Evolutionary conservation across 2,888 invertebrate genomes (phyloP).

Genomic region (Drosophila sordidula): DNA sequence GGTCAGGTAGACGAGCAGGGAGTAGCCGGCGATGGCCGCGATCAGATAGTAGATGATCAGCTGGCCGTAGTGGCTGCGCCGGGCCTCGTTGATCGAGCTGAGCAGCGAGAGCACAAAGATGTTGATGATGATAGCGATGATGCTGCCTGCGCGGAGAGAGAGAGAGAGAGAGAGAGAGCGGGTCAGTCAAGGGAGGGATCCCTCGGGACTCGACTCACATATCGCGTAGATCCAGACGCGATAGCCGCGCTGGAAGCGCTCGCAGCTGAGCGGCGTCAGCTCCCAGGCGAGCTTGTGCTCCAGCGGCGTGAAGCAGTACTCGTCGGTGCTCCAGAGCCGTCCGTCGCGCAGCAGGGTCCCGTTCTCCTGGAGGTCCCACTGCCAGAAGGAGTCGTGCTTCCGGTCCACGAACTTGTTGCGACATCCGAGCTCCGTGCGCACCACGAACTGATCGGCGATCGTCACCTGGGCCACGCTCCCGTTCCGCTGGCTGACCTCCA

Average conservation of each 20-base stretch:
- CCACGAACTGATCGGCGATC: constrained; percentile 67
- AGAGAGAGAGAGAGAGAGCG: no score
- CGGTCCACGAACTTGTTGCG: constrained; percentile 73
- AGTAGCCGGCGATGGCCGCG: constrained; percentile 64
- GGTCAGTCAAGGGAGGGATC: no score
- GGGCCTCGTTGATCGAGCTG: constrained; percentile 69
- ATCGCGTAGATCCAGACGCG: constrained; percentile 80
- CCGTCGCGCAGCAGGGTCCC: constrained; percentile 62
- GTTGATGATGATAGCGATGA: constrained; percentile 76
- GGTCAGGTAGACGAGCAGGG: constrained; percentile 70
- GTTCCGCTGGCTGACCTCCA: constrained; percentile 66
- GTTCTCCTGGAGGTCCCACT: constrained; percentile 76
- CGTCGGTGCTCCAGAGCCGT: constrained; percentile 70
- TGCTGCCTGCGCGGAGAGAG: constrained; percentile 53
- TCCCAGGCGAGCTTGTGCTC: constrained; percentile 74
- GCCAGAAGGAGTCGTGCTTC: constrained; percentile 72
- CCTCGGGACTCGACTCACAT: no score
- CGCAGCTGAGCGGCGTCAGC: constrained; percentile 72
- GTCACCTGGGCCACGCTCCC: constrained; percentile 50
- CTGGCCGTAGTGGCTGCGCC: constrained; percentile 78
- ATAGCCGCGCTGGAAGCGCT: constrained; percentile 76
- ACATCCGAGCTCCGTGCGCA: constrained; percentile 76
- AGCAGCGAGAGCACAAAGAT: constrained; percentile 69
- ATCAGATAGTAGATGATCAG: constrained; percentile 75
- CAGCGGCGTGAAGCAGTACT: constrained; percentile 77